These are phyloP conservation scores for Merluccius polli DNA, from an alignment of 2,797 vertebrate genomes.

Conservation along the genomic window DNA sequence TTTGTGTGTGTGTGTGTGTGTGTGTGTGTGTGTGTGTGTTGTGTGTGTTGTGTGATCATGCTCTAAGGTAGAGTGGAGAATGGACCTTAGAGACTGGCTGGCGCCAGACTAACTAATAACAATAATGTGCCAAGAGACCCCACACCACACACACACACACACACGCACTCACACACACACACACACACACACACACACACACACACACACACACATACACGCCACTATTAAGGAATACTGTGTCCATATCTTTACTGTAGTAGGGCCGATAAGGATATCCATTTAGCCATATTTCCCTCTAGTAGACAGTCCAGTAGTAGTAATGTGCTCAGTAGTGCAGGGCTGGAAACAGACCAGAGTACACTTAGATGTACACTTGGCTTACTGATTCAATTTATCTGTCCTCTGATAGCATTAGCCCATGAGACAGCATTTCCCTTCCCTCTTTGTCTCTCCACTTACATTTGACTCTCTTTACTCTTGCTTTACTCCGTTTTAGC, in stretches of 20 bases:
- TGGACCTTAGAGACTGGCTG: conserved; percentile 75
- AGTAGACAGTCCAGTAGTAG: conserved; percentile 22
- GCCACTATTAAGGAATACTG: conserved; percentile 9
- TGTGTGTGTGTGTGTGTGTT: conserved; percentile 23
- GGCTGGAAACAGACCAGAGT: conserved; percentile 5
- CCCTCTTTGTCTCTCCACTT: not conserved
- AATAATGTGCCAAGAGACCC: conserved; percentile 59
- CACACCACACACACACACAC: conserved; percentile 22
- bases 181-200: conserved; percentile 21
- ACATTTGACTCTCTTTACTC: not conserved
- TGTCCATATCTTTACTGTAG: conserved; percentile 11
- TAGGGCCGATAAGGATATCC: conserved; percentile 4
- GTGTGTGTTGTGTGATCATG: conserved; percentile 12
- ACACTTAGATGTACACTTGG: conserved; percentile 2
- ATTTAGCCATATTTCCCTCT: conserved; percentile 24
- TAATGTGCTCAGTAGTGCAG: not conserved
- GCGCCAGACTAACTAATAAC: conserved; percentile 75
- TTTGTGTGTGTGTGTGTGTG: conserved; percentile 25
- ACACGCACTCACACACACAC: conserved; percentile 27
- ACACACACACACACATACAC: conserved; percentile 7
- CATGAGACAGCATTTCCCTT: not conserved
- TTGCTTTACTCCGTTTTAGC: not conserved
- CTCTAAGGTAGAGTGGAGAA: conserved; percentile 36
- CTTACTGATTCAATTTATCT: conserved; percentile 14
- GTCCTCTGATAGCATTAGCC: conserved; percentile 17